These are phyloP conservation scores for Aphaenogaster ashmeadi DNA, from an alignment of 1,140 invertebrate genomes.

Conservation along the genomic window DNA sequence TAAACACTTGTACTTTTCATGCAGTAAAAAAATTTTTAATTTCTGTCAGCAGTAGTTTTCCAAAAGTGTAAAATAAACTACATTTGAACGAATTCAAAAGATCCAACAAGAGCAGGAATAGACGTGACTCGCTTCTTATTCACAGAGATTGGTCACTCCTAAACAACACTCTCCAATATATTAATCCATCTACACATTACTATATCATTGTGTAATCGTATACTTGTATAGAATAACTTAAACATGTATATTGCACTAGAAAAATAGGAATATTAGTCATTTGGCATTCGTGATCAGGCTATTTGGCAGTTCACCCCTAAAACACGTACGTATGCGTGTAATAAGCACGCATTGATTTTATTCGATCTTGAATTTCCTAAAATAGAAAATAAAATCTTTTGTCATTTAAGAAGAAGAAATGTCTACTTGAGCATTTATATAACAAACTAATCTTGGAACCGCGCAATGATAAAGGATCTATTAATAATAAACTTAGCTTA, in stretches of 20 bases:
- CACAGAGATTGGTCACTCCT: constrained; percentile 3
- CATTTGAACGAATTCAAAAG: background rate
- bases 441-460: constrained; percentile 7
- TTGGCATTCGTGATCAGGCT: constrained; percentile 75
- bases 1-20: background rate
- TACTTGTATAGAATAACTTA: constrained; percentile 70
- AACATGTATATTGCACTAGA: constrained; percentile 61
- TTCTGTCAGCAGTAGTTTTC: background rate
- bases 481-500: background rate
- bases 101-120: constrained; percentile 20
- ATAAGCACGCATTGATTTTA: background rate
- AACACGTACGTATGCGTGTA: background rate
- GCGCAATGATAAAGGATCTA: background rate
- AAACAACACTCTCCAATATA: constrained; percentile 9
- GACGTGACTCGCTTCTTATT: background rate
- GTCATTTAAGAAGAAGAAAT: constrained; percentile 20
- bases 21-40: background rate
- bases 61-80: constrained; percentile 28
- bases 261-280: constrained; percentile 78
- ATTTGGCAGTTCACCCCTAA: constrained; percentile 76
- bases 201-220: constrained; percentile 20
- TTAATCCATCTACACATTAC: constrained; percentile 19
- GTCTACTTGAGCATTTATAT: constrained; percentile 3
- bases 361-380: background rate
- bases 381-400: background rate